Evolutionary conservation across 1,140 invertebrate species (phyloP).

Genomic region (Tribolium castaneum): DNA sequence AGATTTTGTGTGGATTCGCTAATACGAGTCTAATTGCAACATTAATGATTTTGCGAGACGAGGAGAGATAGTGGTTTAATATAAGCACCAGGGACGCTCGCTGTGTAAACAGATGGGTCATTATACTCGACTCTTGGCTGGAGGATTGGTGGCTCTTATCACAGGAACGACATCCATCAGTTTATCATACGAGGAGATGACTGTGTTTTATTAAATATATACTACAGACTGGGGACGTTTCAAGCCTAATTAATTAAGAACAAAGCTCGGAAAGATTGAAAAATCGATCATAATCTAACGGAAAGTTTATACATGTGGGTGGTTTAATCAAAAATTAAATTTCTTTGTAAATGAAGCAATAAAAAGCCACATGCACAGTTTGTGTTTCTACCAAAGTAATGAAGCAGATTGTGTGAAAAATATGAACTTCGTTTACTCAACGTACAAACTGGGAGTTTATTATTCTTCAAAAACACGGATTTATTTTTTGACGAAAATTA

Average conservation of each 20-base stretch:
- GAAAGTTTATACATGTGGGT: no score
- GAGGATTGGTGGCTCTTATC: constrained; percentile 4
- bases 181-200: background rate
- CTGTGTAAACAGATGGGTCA: constrained; percentile 31
- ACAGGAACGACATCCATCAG: background rate
- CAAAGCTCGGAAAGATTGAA: no score
- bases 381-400: background rate
- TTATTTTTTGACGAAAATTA: no score
- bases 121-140: constrained; percentile 25
- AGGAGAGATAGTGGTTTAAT: constrained; percentile 1
- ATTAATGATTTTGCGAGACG: constrained; percentile 38
- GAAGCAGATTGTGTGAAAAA: no score
- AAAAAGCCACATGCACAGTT: background rate
- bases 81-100: constrained; percentile 4
- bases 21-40: constrained; percentile 2
- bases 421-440: no score
- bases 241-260: no score
- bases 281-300: no score
- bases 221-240: no score
- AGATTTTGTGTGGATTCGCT: background rate
- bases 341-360: no score
- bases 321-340: no score
- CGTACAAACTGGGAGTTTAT: no score
- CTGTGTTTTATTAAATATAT: background rate
- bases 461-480: no score